Evolutionary conservation across 1,140 invertebrate genomes (phyloP), one percentile per base, ranked within the genome.

Genomic region (Neomicropteryx cornuta): DNA sequence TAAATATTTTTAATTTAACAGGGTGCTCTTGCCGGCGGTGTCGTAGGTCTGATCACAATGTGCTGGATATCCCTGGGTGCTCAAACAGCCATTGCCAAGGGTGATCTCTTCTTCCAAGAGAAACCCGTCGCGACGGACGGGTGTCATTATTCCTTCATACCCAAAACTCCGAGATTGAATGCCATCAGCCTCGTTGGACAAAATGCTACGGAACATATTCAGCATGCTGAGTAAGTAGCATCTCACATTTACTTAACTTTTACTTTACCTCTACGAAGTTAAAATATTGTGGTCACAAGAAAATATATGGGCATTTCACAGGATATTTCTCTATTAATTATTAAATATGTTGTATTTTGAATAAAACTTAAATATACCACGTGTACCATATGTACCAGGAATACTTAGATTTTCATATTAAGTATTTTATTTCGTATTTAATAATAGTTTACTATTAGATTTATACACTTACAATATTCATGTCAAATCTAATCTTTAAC

Each of bases 11-110:
- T 36, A 24, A 63, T 19, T 51, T 66, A 72, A 66, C 47, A 90
- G 84, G 88, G 88, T 21, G 89, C 87, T 0, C 59, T 86, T 4
- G 64, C 72, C 21, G 90, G 90, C n/a, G 76, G 86, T 10, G 42
- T 84, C 1, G 60, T 68, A 6, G 77, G 85, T 14, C 59, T 94
- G 5, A 49, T 69, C 13, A 73, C 87, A 22, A 81, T 89, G 62
- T 75, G 81, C 40, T 94, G 87, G 87, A 70, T 95, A 22, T 85
- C 81, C 23, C 63, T 90, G 14, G 81, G 83, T 8, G 78, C 83
- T 0, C 82, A 90, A 57, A 56, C 80, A 3, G 76, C 79, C 1
- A 78, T 85, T 31, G 73, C 77, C 0, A 63, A 56, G 13, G 76
- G 76, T 2, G 55, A 66, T 41, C 39, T 75, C 23, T 73, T 54